These are phyloP conservation scores for Drosophila robusta DNA, from an alignment of 2,888 invertebrate species.

Conservation along the genomic window DNA sequence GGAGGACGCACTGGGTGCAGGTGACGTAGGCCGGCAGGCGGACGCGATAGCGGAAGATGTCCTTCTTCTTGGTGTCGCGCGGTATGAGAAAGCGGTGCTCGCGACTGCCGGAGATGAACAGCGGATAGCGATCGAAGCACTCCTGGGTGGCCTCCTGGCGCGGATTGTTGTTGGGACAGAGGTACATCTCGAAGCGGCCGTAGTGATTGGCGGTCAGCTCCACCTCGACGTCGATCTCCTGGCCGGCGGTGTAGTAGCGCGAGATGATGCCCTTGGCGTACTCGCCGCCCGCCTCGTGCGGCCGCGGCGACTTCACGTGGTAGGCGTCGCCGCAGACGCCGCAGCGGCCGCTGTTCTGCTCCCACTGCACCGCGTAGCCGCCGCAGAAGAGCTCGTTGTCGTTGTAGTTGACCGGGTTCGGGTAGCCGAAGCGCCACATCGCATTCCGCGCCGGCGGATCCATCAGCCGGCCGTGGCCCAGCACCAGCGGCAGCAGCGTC, in stretches of 20 bases:
- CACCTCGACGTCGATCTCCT: conserved; percentile 94
- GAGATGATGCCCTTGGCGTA: conserved; percentile 94
- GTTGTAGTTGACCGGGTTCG: conserved; percentile 97
- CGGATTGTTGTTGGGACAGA: conserved; percentile 95
- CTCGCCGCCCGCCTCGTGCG: conserved; percentile 95
- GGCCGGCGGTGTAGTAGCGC: conserved; percentile 92
- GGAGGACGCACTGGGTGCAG: conserved; percentile 95
- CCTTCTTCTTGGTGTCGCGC: conserved; percentile 89
- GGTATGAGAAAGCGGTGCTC: conserved; percentile 91
- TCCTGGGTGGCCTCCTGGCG: conserved; percentile 91
- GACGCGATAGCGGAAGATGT: conserved; percentile 89
- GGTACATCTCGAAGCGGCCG: conserved; percentile 93
- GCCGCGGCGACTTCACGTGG: conserved; percentile 89
- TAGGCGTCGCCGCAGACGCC: conserved; percentile 96
- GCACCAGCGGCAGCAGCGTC: conserved; percentile 82
- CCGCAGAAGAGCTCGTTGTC: conserved; percentile 98
- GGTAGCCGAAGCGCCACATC: conserved; percentile 97
- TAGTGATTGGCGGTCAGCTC: conserved; percentile 96
- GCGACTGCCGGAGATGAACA: conserved; percentile 90
- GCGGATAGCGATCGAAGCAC: conserved; percentile 92
- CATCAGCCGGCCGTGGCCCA: conserved; percentile 94
- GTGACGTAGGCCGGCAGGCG: conserved; percentile 92
- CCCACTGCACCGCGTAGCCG: conserved; percentile 95
- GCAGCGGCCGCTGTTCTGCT: conserved; percentile 93
- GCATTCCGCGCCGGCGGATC: conserved; percentile 96